Conservation (phyloP, 2,888 invertebrate genomes). For the Desoria tigrina region DNA sequence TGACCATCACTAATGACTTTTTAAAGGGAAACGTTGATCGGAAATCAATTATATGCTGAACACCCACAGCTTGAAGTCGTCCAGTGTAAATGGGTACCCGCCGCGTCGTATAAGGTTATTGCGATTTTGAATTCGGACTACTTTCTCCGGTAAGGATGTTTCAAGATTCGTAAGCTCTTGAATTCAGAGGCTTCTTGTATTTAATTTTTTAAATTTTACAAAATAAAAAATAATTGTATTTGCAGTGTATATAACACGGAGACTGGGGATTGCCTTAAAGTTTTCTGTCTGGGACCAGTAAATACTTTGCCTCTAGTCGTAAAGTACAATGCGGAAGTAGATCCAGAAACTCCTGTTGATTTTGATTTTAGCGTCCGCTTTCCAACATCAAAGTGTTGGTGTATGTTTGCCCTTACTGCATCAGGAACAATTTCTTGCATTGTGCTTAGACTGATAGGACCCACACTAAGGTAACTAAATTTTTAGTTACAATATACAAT, state of each 20-base stretch:
- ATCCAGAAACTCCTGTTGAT: constrained; percentile 41
- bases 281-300: constrained; percentile 17
- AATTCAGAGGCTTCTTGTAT: not conserved
- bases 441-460: constrained; percentile 35
- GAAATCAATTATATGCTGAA: no score
- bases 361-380: constrained; percentile 43
- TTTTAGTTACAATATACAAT: not conserved
- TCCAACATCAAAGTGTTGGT: constrained; percentile 37
- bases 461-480: not conserved
- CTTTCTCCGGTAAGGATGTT: constrained; percentile 19
- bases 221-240: not conserved
- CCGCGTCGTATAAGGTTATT: not conserved
- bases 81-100: constrained; percentile 43
- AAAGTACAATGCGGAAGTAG: constrained; percentile 27
- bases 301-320: constrained; percentile 26
- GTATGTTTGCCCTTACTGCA: constrained; percentile 37
- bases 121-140: constrained; percentile 36
- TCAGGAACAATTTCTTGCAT: constrained; percentile 41
- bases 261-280: constrained; percentile 24
- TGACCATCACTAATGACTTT: no score
- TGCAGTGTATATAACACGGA: constrained; percentile 35
- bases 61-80: constrained; percentile 38
- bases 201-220: not conserved
- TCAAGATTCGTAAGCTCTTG: not conserved
- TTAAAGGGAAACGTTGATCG: no score